Evolutionary conservation across 1,140 invertebrate species (phyloP).

Genomic region (Hestina assimilis): DNA sequence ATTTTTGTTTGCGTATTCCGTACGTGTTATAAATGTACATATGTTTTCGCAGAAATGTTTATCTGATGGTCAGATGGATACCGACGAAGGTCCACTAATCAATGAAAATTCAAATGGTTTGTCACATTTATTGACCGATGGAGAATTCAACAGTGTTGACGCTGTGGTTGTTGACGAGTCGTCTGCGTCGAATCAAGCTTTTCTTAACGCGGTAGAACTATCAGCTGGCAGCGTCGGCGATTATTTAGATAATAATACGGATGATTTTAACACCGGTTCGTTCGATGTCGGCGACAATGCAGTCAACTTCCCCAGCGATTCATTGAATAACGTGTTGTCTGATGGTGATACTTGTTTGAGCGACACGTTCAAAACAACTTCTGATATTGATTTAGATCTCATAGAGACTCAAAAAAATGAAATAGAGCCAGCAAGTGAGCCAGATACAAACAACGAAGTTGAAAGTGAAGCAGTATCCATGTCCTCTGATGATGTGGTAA

Average conservation of each 20-base stretch:
- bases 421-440: constrained; percentile 11
- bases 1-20: constrained; percentile 14
- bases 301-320: constrained; percentile 62
- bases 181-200: constrained; percentile 66
- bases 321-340: constrained; percentile 57
- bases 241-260: constrained; percentile 62
- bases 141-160: constrained; percentile 69
- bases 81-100: constrained; percentile 65
- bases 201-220: constrained; percentile 67
- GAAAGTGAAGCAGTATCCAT: constrained; percentile 2
- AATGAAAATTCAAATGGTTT: constrained; percentile 71
- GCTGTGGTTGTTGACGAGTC: constrained; percentile 61
- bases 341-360: constrained; percentile 61
- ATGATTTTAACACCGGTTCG: constrained; percentile 57
- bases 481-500: constrained; percentile 10
- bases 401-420: constrained; percentile 31
- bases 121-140: constrained; percentile 66
- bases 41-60: constrained; percentile 54
- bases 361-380: constrained; percentile 45
- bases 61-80: constrained; percentile 61
- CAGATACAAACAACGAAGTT: constrained; percentile 14
- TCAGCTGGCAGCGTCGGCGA: constrained; percentile 65
- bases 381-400: constrained; percentile 54
- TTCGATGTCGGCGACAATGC: constrained; percentile 72
- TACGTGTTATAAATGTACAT: constrained; percentile 16